Conservation (phyloP, 2,797 vertebrate species). For the Tamandua tetradactyla region DNA sequence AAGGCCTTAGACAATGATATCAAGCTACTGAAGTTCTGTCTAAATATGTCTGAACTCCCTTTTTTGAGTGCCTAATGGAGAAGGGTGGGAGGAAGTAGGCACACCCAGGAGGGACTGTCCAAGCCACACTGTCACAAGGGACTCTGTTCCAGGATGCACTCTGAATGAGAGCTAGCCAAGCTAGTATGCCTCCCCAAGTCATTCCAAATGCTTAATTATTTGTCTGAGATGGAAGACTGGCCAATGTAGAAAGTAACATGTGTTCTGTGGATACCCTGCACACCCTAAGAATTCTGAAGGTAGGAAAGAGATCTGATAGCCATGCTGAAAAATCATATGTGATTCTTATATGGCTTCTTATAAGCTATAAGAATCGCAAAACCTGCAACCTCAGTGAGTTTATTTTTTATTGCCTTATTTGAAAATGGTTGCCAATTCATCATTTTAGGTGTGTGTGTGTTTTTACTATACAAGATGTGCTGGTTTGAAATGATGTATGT, state of each 20-base stretch:
- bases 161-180: background rate
- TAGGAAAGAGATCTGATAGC: background rate
- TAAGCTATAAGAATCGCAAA: background rate
- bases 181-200: background rate
- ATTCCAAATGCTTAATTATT: background rate
- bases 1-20: background rate
- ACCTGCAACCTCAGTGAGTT: background rate
- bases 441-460: background rate
- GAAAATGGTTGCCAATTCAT: background rate
- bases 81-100: background rate
- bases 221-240: background rate
- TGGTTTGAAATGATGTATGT: too few relatives aligned
- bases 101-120: background rate
- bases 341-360: background rate
- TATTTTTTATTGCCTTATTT: constrained; percentile 16
- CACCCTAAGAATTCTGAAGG: background rate
- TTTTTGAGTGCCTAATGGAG: background rate
- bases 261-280: background rate
- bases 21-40: background rate
- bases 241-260: background rate
- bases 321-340: background rate
- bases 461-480: too few relatives aligned
- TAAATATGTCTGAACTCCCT: background rate
- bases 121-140: background rate
- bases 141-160: background rate